Evolutionary conservation across 37 sponge, comb jelly and placozoan species (phyloP), one percentile per base, ranked within the genome.

Genomic region (Hormiphora californensis): DNA sequence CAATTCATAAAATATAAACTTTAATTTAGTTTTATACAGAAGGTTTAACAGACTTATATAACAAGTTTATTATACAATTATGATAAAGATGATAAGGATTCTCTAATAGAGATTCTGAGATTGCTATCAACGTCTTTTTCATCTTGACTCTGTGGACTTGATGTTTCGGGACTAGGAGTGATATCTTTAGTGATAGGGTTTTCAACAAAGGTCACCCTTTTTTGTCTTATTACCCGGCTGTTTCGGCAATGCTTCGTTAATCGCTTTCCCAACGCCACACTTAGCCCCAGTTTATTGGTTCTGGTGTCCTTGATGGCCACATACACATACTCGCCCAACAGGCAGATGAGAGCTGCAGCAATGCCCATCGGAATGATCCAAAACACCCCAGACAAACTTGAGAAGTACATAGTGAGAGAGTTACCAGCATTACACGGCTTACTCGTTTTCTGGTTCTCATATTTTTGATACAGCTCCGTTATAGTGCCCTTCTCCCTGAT

Each of bases 311-410:
- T 12, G n/a, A 15, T 30, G 7, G 61, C 7, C 4, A 57, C 61
- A 15, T 57, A 57, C n/a, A 57, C 61, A 57, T 28, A 57, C 61
- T 57, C 61, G 3, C n/a, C 61, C 23, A 57, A 57, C n/a, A 57
- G 27, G 30, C n/a, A 15, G n/a, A 12, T 15, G 3, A 57, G 27
- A 5, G 61, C n/a, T 19, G 27, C 27, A 4, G n/a, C 61, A 4
- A 57, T 30, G 4, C 61, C 61, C 27, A 15, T 28, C n/a, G 3
- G n/a, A 5, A 57, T 5, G 4, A 57, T 28, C n/a, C 27, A 57
- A 57, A 57, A 57, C 61, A 57, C 61, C 7, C 61, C 61, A 4
- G 61, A 23, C n/a, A 57, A 5, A 57, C 30, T 57, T 5, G n/a
- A 5, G 30, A 57, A 4, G n/a, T 57, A 23, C 61, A 5, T 28